Evolutionary conservation across 2,113 vertebrate genomes (phyloP), one percentile per base, ranked within the genome.

Genomic region (Scatophagus argus): DNA sequence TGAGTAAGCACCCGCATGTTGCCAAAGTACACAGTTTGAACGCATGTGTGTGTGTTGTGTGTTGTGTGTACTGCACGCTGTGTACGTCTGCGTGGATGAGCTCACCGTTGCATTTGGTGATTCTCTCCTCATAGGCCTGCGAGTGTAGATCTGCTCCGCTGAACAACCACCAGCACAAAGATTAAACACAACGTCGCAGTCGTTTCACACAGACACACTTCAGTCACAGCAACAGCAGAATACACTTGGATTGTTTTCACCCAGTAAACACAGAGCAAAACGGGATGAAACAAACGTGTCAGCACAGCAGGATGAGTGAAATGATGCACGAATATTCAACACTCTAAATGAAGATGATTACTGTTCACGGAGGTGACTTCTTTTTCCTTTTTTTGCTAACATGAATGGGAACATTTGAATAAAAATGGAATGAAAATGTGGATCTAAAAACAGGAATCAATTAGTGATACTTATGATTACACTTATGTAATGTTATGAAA

Each of bases 81-180:
- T n/a, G n/a, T n/a, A n/a, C n/a, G n/a, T n/a, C n/a, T n/a, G n/a
- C n/a, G n/a, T n/a, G n/a, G n/a, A 16, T 6, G 23, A 54, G 9
- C 83, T 86, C 67, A 96, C 95, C 55, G 86, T 92, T 29, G 77
- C 32, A 1, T 81, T 61, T 3, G 85, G 80, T 3, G 92, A 90
- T 0, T 83, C 73, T 6, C 58, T 86, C 81, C 82, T 87, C 62
- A 56, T 4, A 5, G 88, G 86, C 17, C 89, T 91, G 31, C 82
- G 80, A 23, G 90, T 92, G 82, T 93, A 92, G 71, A 95, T 92
- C 79, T 94, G 89, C 3, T 93, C 90, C 69, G 91, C 95, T 96
- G 91, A 75, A 78, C 5, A 32, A 49, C 29, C 23, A 71, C 8
- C 69, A 52, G 19, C 3, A 51, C 29, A 64, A 36, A 32, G 0